Conservation (phyloP, 1,140 invertebrate species). For the Melitaea cinxia region DNA sequence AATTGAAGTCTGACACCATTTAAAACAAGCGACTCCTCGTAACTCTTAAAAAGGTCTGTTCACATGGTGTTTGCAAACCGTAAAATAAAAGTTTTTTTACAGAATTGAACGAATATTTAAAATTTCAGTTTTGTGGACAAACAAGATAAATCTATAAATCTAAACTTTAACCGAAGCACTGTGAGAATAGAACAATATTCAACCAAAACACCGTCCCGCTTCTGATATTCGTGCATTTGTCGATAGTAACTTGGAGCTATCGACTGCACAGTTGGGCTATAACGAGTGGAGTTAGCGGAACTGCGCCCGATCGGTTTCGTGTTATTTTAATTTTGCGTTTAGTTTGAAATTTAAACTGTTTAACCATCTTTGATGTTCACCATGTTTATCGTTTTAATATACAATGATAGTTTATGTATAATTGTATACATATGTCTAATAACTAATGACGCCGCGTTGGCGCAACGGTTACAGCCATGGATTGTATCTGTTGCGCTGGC, state of each 20-base stretch:
- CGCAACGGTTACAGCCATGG: too few relatives aligned
- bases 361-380: not conserved
- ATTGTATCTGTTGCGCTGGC: too few relatives aligned
- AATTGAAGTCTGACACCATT: too few relatives aligned
- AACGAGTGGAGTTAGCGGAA: constrained; percentile 19
- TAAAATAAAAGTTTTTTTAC: too few relatives aligned
- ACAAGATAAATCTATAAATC: not conserved
- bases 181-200: not conserved
- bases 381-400: not conserved
- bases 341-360: not conserved
- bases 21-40: too few relatives aligned
- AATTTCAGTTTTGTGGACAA: not conserved
- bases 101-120: too few relatives aligned
- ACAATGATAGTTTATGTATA: too few relatives aligned
- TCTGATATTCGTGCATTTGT: constrained; percentile 2
- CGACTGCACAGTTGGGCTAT: constrained; percentile 4
- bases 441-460: too few relatives aligned
- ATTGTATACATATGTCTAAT: too few relatives aligned
- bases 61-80: too few relatives aligned
- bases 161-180: not conserved
- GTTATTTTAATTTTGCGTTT: constrained; percentile 15
- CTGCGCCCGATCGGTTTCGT: not conserved
- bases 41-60: too few relatives aligned
- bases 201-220: not conserved
- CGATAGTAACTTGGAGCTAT: constrained; percentile 2